phyloP scores from a whole-genome alignment of 2,888 invertebrate species.

The Tuberolachnus salignus region DNA sequence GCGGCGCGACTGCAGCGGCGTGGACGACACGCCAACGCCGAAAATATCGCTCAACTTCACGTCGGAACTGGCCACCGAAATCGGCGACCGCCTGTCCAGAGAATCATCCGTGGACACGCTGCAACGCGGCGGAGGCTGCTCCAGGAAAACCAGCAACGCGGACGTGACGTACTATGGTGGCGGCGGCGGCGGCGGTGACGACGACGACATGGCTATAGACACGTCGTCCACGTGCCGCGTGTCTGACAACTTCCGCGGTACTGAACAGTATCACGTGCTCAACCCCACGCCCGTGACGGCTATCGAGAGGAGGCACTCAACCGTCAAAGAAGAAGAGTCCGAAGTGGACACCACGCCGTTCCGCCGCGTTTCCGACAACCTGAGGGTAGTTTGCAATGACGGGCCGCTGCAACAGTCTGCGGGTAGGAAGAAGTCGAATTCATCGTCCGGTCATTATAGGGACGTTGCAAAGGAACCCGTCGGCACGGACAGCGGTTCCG shows the following conservation, averaged over 20 bases:
- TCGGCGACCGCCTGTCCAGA: constrained; percentile 32
- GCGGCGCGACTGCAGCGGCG: constrained; percentile 52
- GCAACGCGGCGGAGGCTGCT: background rate
- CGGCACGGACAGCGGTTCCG: constrained; percentile 66
- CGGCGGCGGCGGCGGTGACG: background rate
- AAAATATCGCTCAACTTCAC: constrained; percentile 60
- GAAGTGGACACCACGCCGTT: constrained; percentile 60
- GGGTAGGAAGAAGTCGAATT: constrained; percentile 44
- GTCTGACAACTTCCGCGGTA: constrained; percentile 60
- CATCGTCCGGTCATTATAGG: constrained; percentile 33
- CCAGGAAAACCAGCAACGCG: background rate
- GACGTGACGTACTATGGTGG: background rate
- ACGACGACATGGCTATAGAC: constrained; percentile 61
- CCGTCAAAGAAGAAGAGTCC: constrained; percentile 58
- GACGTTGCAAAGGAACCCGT: constrained; percentile 57
- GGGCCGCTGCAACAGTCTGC: constrained; percentile 20
- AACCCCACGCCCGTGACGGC: constrained; percentile 50
- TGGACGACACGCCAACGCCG: constrained; percentile 60
- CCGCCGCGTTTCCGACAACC: constrained; percentile 61
- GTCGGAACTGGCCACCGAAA: constrained; percentile 35
- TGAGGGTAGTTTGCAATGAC: constrained; percentile 61
- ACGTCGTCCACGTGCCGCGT: constrained; percentile 62
- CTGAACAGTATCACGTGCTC: constrained; percentile 56
- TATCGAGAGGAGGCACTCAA: constrained; percentile 43
- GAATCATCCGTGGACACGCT: constrained; percentile 18